Evolutionary conservation across 2,113 vertebrate genomes (phyloP).

Genomic region (Malurus alboscapulatus): DNA sequence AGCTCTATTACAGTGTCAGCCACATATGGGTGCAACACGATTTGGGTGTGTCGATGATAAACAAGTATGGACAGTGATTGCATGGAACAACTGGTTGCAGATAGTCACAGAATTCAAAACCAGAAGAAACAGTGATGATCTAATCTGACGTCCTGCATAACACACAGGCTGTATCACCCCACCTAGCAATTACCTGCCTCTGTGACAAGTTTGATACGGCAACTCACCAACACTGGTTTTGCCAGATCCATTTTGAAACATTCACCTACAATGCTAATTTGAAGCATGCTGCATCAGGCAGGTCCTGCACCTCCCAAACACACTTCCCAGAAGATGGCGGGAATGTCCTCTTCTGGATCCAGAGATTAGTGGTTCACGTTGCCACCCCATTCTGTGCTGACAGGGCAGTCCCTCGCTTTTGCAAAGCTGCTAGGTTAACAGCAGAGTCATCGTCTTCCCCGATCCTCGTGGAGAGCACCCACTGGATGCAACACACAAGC

Average conservation of each 20-base stretch:
- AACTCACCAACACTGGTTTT: constrained; percentile 45
- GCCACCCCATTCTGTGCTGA: neutral
- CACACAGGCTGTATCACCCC: neutral
- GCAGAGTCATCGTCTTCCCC: fast-evolving
- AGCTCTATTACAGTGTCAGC: neutral
- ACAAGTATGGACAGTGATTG: constrained; percentile 47
- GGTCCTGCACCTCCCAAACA: neutral
- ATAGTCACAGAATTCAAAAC: constrained; percentile 30
- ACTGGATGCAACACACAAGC: neutral
- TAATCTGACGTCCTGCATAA: constrained; percentile 53
- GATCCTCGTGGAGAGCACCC: fast-evolving
- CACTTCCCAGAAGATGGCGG: neutral
- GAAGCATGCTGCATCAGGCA: neutral
- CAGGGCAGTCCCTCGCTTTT: neutral
- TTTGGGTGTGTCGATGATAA: constrained; percentile 32
- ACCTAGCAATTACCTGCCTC: constrained; percentile 49
- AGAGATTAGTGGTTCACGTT: neutral
- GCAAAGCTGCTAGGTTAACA: neutral
- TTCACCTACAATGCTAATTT: constrained; percentile 10
- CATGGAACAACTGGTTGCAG: constrained; percentile 41
- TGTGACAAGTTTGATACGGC: constrained; percentile 22
- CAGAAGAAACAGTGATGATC: constrained; percentile 50
- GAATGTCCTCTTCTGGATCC: neutral
- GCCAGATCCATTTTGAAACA: constrained; percentile 44
- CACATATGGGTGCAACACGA: neutral